Evolutionary conservation across 2,888 invertebrate genomes (phyloP).

Genomic region (Trypoxylon attenuatum): DNA sequence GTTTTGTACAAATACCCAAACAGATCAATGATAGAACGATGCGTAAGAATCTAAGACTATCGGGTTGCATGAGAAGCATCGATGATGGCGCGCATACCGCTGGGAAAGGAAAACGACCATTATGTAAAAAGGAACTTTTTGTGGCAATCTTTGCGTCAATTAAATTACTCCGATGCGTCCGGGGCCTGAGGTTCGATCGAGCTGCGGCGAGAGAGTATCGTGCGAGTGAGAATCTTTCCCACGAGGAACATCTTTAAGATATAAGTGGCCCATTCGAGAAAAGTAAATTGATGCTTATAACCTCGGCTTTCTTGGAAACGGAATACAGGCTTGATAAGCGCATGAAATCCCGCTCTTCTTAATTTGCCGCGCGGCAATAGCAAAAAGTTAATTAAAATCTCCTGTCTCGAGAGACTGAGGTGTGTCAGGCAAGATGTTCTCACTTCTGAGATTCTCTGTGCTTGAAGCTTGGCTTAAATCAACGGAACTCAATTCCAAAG

Average conservation of each 20-base stretch:
- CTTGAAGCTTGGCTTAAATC: no score
- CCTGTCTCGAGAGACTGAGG: not conserved
- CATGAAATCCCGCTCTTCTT: not conserved
- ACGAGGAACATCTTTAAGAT: slow-evolving; percentile 54
- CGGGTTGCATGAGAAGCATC: slow-evolving; percentile 44
- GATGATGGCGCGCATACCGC: slow-evolving; percentile 38
- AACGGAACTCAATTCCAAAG: no score
- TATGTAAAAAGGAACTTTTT: slow-evolving; percentile 64
- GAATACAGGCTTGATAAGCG: not conserved
- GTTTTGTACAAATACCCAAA: no score
- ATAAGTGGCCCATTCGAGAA: slow-evolving; percentile 25
- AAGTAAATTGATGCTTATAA: slow-evolving; percentile 38
- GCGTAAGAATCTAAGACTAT: not conserved
- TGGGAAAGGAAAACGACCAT: slow-evolving; percentile 68
- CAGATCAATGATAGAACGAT: not conserved
- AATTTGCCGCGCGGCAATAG: not conserved
- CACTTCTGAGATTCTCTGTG: no score
- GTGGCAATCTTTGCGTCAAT: slow-evolving; percentile 65
- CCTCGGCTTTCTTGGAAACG: slow-evolving; percentile 1
- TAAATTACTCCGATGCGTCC: slow-evolving; percentile 65
- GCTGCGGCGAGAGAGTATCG: slow-evolving; percentile 39
- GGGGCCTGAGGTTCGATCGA: slow-evolving; percentile 59
- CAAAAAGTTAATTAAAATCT: not conserved
- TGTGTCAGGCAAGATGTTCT: no score
- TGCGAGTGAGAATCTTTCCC: slow-evolving; percentile 54